A percentile compares a stretch with the other conserved stretches of the same genome.
Conservation (phyloP, 1,140 invertebrate species). For the Brachionus plicatilis region DNA sequence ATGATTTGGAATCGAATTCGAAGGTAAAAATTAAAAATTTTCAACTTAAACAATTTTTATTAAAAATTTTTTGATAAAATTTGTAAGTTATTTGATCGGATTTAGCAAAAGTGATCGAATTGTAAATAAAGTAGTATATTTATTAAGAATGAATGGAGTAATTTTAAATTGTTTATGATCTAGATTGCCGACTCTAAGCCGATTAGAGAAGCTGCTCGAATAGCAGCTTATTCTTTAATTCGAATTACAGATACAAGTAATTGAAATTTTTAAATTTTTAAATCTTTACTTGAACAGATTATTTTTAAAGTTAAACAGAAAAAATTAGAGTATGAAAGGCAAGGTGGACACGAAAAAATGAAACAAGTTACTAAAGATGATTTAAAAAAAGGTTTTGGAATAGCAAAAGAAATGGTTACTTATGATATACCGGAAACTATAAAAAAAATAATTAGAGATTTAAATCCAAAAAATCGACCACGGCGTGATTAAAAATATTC, state of each 20-base stretch:
- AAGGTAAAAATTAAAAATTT: neutral
- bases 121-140: neutral
- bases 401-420: slow-evolving; percentile 15
- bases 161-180: too few species aligned
- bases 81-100: neutral
- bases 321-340: neutral
- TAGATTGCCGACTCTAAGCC: neutral
- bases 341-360: slow-evolving; percentile 28
- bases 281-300: neutral
- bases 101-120: neutral
- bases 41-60: neutral
- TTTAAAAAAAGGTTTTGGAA: neutral
- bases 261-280: neutral
- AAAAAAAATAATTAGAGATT: slow-evolving; percentile 5
- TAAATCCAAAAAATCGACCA: neutral
- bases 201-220: neutral
- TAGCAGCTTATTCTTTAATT: slow-evolving; percentile 3
- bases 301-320: neutral
- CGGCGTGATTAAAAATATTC: neutral
- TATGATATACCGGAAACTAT: slow-evolving; percentile 31
- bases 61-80: too few species aligned
- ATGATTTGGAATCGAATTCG: neutral
- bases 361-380: slow-evolving; percentile 38
- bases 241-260: neutral
- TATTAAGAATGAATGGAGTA: neutral